Evolutionary conservation across 2,113 vertebrate species (phyloP), one percentile per base, ranked within the genome.

Genomic region (Ploceus nigricollis): DNA sequence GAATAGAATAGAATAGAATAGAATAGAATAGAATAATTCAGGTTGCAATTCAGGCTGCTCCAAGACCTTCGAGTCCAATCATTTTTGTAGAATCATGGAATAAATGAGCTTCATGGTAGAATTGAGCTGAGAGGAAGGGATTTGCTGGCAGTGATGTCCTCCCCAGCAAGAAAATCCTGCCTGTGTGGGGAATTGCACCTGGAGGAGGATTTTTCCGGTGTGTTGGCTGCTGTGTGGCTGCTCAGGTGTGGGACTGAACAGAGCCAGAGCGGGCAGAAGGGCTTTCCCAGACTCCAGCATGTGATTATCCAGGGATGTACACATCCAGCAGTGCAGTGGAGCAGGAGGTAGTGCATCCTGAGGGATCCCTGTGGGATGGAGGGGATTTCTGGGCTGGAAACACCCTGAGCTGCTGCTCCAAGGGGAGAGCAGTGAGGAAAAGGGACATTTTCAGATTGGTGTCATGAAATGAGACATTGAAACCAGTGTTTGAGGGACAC

Each of bases 321-420:
- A 7, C 33, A 7, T 14, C 57, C 86, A 61, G 54, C 44, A 19
- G 51, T 1, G 1, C n/a, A 3, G 27, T 0, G 1, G 72, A 40
- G 57, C 63, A 13, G 54, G 44, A 37, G 64, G 58, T n/a, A 28
- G 27, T 0, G 0, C 0, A 10, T 40, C 40, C n/a, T 3, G 0
- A 3, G 13, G 33, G 84, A 61, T 1, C 2, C 8, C 21, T 35
- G 76, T 0, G 4, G 70, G n/a, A 8, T 9, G 30, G 31, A n/a
- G 24, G 2, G 9, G 4, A 1, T 6, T 66, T 35, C 48, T 35
- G 9, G 1, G 8, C 44, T 16, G 5, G 25, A 6, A 8, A 9
- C 22, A 2, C 35, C 2, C 0, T 7, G 50, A 87, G 28, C 60
- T 58, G 73, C 53, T 37, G 56, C 65, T 82, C 11, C 15, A 7